Evolutionary conservation across 1,140 invertebrate genomes (phyloP).

Genomic region (Stegodyphus dumicola): DNA sequence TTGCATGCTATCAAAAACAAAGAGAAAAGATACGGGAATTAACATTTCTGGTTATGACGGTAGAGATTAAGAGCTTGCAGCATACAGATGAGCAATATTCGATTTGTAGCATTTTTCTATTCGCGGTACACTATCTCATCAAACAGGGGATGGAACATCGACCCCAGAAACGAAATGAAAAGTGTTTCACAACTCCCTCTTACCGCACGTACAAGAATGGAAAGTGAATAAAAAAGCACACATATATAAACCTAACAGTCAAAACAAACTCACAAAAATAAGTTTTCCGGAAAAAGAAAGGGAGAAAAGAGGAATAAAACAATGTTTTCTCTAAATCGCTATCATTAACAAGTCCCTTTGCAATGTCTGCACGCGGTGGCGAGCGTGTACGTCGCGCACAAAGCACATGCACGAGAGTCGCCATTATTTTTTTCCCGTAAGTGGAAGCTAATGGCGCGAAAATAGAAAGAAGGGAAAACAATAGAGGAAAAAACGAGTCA

Average conservation of each 20-base stretch:
- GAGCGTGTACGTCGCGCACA: slow-evolving; percentile 2
- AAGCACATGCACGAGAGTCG: slow-evolving; percentile 9
- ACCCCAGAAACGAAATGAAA: background rate
- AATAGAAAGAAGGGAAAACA: background rate
- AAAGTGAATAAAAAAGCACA: slow-evolving; percentile 9
- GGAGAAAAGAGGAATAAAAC: background rate
- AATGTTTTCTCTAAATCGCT: slow-evolving; percentile 25
- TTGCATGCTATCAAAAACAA: no score
- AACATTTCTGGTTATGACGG: no score
- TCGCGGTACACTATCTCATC: no score
- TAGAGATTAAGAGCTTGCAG: no score
- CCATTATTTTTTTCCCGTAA: background rate
- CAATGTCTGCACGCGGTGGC: background rate
- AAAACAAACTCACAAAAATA: background rate
- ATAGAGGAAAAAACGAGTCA: slow-evolving; percentile 22
- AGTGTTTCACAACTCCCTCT: slow-evolving; percentile 14
- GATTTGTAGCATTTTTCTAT: no score
- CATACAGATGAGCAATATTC: no score
- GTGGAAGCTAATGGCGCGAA: no score
- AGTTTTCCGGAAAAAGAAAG: background rate
- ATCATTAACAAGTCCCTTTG: slow-evolving; percentile 22
- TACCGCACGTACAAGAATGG: background rate
- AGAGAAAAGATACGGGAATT: no score
- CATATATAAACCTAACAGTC: background rate
- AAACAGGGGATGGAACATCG: no score